A percentile compares a stretch with the other conserved stretches of the same genome.
Conservation (phyloP, 2,797 vertebrate genomes). For the Enteromius radiatus region DNA sequence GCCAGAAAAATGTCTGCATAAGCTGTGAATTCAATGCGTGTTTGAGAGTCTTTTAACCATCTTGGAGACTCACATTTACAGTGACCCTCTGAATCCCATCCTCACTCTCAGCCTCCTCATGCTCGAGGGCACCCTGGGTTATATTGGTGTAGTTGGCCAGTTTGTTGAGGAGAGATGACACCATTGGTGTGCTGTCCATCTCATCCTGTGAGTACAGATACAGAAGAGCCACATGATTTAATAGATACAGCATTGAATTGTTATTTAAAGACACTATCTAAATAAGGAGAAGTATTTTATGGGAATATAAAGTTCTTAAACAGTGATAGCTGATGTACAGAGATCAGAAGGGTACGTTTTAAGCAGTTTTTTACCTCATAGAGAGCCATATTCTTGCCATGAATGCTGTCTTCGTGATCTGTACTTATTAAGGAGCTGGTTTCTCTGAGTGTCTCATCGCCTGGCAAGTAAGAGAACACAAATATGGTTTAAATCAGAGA, state of each 20-base stretch:
- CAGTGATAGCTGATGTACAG: not conserved
- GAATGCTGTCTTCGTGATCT: constrained; percentile 77
- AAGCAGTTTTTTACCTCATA: constrained; percentile 83
- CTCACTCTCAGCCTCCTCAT: constrained; percentile 85
- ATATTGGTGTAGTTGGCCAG: constrained; percentile 96
- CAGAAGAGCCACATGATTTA: not conserved
- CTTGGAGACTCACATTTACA: constrained; percentile 76
- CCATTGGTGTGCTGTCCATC: constrained; percentile 96
- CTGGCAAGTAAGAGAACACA: constrained; percentile 64
- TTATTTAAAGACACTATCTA: not conserved
- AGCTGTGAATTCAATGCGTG: not conserved
- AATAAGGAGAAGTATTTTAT: not conserved
- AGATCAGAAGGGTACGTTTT: not conserved
- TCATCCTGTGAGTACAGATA: constrained; percentile 83
- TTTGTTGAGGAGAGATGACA: constrained; percentile 93
- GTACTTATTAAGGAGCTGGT: constrained; percentile 82
- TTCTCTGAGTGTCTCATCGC: constrained; percentile 79
- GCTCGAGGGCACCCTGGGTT: constrained; percentile 91
- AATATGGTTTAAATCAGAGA: not conserved
- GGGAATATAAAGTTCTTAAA: not conserved
- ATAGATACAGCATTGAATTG: not conserved
- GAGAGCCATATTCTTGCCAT: constrained; percentile 93
- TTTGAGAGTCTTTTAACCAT: not conserved
- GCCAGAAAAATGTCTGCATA: not conserved
- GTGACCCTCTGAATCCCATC: constrained; percentile 84